phyloP scores from a whole-genome alignment of 1,140 invertebrate species.

The Dysdera silvatica region DNA sequence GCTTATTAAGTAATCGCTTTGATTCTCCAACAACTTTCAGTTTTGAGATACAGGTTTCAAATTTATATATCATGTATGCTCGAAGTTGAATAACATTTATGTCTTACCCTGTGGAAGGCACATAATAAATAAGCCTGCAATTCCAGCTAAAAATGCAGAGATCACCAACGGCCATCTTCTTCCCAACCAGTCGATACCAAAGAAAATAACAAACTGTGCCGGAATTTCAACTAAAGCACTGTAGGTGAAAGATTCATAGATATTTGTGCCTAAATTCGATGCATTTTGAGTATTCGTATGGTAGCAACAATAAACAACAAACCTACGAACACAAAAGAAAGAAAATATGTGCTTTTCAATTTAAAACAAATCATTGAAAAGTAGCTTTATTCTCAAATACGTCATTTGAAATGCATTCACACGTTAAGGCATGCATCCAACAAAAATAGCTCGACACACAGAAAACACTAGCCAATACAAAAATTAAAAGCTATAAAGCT shows the following conservation, averaged over 20 bases:
- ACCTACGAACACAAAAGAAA: conserved; percentile 24
- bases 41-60: no score
- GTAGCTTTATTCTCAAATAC: no score
- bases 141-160: conserved; percentile 37
- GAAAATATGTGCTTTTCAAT: neutral
- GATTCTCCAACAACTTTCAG: no score
- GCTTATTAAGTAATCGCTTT: no score
- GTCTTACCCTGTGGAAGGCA: conserved; percentile 32
- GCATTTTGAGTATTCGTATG: conserved; percentile 32
- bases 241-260: conserved; percentile 30
- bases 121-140: conserved; percentile 38
- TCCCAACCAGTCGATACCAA: conserved; percentile 36
- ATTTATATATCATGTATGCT: no score
- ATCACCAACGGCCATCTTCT: conserved; percentile 40
- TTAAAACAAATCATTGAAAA: no score
- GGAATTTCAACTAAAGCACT: conserved; percentile 34
- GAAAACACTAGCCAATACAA: no score
- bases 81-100: no score
- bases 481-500: no score
- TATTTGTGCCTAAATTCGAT: conserved; percentile 29
- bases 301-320: conserved; percentile 28
- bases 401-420: no score
- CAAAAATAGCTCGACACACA: no score
- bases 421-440: no score
- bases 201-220: conserved; percentile 31